phyloP scores from a whole-genome alignment of 2,113 vertebrate species.

The Saguinus midas region DNA sequence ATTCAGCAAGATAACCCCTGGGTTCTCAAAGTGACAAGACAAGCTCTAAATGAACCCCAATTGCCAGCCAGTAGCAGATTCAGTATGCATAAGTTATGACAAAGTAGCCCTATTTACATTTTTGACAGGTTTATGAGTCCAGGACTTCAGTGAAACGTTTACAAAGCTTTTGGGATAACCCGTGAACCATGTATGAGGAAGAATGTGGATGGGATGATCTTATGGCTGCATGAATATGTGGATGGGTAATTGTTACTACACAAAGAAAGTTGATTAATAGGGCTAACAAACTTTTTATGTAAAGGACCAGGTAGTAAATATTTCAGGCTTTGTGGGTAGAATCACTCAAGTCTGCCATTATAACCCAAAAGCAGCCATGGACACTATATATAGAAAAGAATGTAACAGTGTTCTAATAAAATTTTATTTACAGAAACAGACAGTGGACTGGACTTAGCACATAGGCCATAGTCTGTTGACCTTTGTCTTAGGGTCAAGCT shows the following conservation, averaged over 20 bases:
- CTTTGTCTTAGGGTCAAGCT: neutral
- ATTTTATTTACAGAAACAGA: neutral
- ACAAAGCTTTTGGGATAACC: neutral
- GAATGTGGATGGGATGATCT: neutral
- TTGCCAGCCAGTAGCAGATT: neutral
- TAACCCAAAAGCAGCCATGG: neutral
- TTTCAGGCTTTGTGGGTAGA: neutral
- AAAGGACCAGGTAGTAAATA: neutral
- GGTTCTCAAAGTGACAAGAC: neutral
- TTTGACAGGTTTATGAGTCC: neutral
- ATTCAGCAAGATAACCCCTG: neutral
- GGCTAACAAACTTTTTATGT: neutral
- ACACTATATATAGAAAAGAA: neutral
- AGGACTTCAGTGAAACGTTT: conserved; percentile 17
- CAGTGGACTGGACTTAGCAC: neutral
- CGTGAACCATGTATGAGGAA: neutral
- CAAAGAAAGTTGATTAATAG: neutral
- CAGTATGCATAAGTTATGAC: neutral
- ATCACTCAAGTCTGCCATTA: neutral
- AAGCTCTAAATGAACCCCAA: neutral
- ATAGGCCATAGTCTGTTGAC: neutral
- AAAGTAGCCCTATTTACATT: neutral
- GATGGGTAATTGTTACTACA: neutral
- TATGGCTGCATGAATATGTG: neutral
- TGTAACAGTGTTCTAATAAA: neutral